Conservation (phyloP, 2,797 vertebrate species). For the Erithacus rubecula region DNA sequence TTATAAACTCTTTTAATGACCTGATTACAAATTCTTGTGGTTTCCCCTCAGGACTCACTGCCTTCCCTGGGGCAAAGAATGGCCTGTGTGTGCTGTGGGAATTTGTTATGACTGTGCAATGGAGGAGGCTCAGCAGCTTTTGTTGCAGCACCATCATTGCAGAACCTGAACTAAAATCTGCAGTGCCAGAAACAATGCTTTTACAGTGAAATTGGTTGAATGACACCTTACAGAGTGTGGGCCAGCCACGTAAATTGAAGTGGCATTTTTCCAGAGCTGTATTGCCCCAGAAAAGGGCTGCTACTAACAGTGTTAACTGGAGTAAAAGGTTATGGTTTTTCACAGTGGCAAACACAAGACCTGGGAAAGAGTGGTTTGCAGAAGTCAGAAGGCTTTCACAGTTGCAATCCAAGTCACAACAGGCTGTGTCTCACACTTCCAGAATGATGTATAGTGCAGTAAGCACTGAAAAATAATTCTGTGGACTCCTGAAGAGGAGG, state of each 20-base stretch:
- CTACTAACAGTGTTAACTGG: neutral
- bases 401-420: neutral
- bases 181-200: neutral
- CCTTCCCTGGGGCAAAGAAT: neutral
- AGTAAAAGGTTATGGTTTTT: neutral
- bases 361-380: neutral
- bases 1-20: neutral
- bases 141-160: neutral
- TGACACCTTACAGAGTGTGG: neutral
- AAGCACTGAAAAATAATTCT: neutral
- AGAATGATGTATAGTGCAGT: neutral
- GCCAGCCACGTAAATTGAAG: neutral
- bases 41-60: neutral
- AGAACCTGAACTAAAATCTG: neutral
- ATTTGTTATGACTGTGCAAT: neutral
- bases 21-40: neutral
- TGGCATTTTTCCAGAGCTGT: neutral
- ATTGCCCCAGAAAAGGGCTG: neutral
- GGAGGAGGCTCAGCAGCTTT: neutral
- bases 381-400: neutral
- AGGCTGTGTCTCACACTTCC: neutral
- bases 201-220: neutral
- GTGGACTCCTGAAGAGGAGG: neutral
- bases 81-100: neutral
- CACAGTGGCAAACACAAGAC: neutral